A percentile compares a stretch with the other conserved stretches of the same genome.
phyloP scores from a whole-genome alignment of 2,888 invertebrate species.

The Calameuta filiformis region DNA sequence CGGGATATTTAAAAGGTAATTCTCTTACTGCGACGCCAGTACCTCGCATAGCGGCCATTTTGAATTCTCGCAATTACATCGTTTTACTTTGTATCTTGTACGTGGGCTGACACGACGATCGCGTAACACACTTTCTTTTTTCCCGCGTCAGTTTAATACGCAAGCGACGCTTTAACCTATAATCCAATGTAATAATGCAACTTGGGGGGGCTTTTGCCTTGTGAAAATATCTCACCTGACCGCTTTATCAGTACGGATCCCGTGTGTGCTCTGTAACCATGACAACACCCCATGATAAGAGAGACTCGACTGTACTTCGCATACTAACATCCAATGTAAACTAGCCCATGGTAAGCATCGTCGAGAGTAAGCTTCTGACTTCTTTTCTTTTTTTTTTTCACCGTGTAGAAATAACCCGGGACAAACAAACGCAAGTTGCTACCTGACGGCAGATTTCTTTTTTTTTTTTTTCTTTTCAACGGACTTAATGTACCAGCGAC shows the following conservation, averaged over 20 bases:
- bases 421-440: not conserved
- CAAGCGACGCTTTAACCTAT: not conserved
- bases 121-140: not conserved
- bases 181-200: conserved; percentile 9
- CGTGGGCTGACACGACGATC: not conserved
- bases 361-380: not conserved
- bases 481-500: no score
- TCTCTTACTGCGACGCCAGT: not conserved
- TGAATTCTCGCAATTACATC: not conserved
- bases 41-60: not conserved
- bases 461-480: no score
- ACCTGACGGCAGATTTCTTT: not conserved
- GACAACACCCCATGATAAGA: conserved; percentile 56
- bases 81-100: not conserved
- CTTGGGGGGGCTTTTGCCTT: conserved; percentile 4
- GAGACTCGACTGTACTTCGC: conserved; percentile 20
- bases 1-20: conserved; percentile 40
- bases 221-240: conserved; percentile 37
- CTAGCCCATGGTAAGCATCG: conserved; percentile 16
- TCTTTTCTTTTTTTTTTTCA: not conserved
- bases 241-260: conserved; percentile 54
- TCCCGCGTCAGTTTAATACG: not conserved
- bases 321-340: conserved; percentile 24
- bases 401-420: not conserved
- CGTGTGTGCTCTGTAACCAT: conserved; percentile 55